phyloP scores from a whole-genome alignment of 2,888 invertebrate species.

The Ectobius pallidus region DNA sequence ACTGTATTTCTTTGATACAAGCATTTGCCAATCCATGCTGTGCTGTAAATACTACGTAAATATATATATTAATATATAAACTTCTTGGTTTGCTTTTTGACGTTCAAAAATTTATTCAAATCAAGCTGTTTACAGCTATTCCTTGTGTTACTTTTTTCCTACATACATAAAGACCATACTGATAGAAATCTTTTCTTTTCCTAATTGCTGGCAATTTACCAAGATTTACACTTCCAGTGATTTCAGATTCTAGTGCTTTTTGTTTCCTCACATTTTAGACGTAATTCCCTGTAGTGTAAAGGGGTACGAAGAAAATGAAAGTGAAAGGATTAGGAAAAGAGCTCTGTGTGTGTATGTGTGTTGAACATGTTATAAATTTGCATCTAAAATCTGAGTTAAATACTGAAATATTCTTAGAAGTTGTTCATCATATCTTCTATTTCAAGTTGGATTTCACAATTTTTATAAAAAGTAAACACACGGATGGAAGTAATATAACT shows the following conservation, averaged over 20 bases:
- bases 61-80: slow-evolving; percentile 21
- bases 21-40: slow-evolving; percentile 19
- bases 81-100: slow-evolving; percentile 14
- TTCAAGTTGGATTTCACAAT: slow-evolving; percentile 18
- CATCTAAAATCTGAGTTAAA: too few species aligned
- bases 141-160: slow-evolving; percentile 5
- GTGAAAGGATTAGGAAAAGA: background rate
- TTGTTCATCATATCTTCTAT: slow-evolving; percentile 13
- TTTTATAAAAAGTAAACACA: slow-evolving; percentile 8
- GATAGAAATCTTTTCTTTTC: background rate
- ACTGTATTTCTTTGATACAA: slow-evolving; percentile 40
- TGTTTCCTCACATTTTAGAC: slow-evolving; percentile 6
- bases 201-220: background rate
- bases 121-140: background rate
- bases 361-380: too few species aligned
- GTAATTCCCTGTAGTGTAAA: slow-evolving; percentile 17
- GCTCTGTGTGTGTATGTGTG: slow-evolving; percentile 21
- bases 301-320: background rate
- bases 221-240: slow-evolving; percentile 22
- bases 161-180: background rate
- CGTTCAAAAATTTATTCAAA: slow-evolving; percentile 24
- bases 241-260: slow-evolving; percentile 24
- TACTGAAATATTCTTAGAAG: background rate
- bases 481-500: too few species aligned
- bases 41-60: slow-evolving; percentile 35